A percentile compares a stretch with the other conserved stretches of the same genome.
Evolutionary conservation across 1,140 invertebrate genomes (phyloP).

Genomic region (Macrostomum lignano): DNA sequence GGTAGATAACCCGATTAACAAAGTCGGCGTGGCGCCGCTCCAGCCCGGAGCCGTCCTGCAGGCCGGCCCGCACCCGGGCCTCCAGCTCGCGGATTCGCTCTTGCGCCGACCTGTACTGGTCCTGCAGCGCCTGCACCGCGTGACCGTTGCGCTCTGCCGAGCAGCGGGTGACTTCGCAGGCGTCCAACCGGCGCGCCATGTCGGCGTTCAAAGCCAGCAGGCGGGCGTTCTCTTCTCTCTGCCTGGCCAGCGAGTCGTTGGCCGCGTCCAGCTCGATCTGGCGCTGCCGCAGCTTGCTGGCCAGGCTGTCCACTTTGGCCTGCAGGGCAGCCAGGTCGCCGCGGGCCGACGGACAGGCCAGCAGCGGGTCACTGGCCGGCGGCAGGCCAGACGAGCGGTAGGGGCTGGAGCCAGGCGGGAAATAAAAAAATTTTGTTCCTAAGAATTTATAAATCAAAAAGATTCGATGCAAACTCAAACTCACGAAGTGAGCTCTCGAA

Average conservation of each 20-base stretch:
- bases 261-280: slow-evolving; percentile 13
- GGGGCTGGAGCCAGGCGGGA: too few relatives aligned
- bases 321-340: slow-evolving; percentile 16
- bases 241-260: slow-evolving; percentile 14
- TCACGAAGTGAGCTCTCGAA: too few relatives aligned
- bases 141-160: slow-evolving; percentile 17
- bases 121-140: slow-evolving; percentile 17
- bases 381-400: too few relatives aligned
- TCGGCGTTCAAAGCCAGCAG: slow-evolving; percentile 15
- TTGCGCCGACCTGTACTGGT: slow-evolving; percentile 15
- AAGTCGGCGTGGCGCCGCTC: background rate
- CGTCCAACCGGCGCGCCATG: slow-evolving; percentile 14
- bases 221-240: slow-evolving; percentile 12
- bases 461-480: too few relatives aligned
- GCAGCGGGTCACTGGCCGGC: too few relatives aligned
- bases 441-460: too few relatives aligned
- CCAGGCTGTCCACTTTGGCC: slow-evolving; percentile 18
- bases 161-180: slow-evolving; percentile 15
- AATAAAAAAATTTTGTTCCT: too few relatives aligned
- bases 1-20: background rate
- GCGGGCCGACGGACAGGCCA: too few relatives aligned
- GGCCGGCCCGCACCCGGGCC: too few relatives aligned
- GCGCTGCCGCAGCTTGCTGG: slow-evolving; percentile 17
- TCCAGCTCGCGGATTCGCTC: background rate
- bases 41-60: background rate